These are phyloP conservation scores for Dendrolimus houi DNA, from an alignment of 2,888 invertebrate species.

Conservation along the genomic window DNA sequence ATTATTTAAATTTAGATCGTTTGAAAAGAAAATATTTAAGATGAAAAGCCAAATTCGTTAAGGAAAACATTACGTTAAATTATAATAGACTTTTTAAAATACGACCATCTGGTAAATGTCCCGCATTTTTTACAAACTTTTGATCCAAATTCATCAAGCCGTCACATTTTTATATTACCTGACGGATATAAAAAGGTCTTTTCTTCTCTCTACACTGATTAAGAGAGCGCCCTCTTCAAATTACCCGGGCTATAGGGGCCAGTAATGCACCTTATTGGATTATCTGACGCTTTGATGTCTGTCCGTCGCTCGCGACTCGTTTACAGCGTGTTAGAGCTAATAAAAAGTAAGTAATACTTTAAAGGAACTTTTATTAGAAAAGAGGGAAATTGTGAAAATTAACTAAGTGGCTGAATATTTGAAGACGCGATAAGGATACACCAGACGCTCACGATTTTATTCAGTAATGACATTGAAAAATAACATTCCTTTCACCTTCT, in stretches of 20 bases:
- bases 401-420: constrained; percentile 27
- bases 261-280: constrained; percentile 67
- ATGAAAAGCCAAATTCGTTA: not conserved
- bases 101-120: constrained; percentile 4
- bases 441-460: too few relatives aligned
- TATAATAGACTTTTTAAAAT: too few relatives aligned
- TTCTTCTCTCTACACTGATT: constrained; percentile 50
- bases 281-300: constrained; percentile 63
- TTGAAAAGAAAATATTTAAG: not conserved
- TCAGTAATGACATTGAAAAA: too few relatives aligned
- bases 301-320: constrained; percentile 38
- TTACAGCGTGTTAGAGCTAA: constrained; percentile 54
- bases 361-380: constrained; percentile 43
- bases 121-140: constrained; percentile 21
- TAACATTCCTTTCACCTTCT: too few relatives aligned
- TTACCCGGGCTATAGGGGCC: constrained; percentile 48
- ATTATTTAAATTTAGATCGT: too few relatives aligned
- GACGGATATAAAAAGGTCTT: constrained; percentile 48
- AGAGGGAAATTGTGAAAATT: constrained; percentile 50
- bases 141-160: constrained; percentile 42
- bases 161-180: constrained; percentile 41
- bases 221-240: constrained; percentile 47
- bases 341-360: constrained; percentile 62
- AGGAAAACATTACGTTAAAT: not conserved
- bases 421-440: not conserved